phyloP scores from a whole-genome alignment of 2,113 vertebrate genomes.

The Tragulus kanchil region DNA sequence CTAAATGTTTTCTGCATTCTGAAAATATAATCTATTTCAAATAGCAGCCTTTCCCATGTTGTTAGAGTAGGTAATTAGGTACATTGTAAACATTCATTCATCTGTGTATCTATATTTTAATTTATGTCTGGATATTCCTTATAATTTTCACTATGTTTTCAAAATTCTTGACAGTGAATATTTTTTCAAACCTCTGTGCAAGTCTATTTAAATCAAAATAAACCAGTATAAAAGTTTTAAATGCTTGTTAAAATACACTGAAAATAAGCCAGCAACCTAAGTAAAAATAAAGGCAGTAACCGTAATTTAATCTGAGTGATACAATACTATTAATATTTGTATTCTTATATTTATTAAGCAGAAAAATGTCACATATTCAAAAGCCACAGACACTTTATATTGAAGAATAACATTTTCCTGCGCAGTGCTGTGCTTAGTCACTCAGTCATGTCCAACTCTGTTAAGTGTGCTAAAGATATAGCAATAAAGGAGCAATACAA shows the following conservation, averaged over 20 bases:
- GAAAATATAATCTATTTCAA: slow-evolving; percentile 63
- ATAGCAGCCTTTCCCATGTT: slow-evolving; percentile 15
- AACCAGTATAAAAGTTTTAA: slow-evolving; percentile 11
- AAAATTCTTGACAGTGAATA: slow-evolving; percentile 23
- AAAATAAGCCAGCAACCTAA: background rate
- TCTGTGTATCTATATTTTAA: slow-evolving; percentile 26
- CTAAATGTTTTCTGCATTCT: too few relatives aligned
- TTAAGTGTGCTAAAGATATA: background rate
- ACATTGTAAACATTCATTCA: background rate
- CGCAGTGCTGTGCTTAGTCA: too few relatives aligned
- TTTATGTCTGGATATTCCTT: background rate
- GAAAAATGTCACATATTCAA: slow-evolving; percentile 1
- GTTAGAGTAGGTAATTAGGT: background rate
- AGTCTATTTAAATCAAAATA: background rate
- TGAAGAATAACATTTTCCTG: background rate
- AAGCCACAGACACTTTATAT: background rate
- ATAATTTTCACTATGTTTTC: background rate
- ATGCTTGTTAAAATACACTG: background rate
- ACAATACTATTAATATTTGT: background rate
- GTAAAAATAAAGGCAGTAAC: background rate
- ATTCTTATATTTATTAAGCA: background rate
- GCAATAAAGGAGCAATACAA: background rate
- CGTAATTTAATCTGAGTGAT: background rate
- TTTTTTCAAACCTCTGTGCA: background rate
- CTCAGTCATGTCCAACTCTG: too few relatives aligned